Percentiles rank a stretch among this genome's conserved stretches.
Conservation (phyloP, 2,113 vertebrate genomes). For the Cyanocitta stelleri region DNA sequence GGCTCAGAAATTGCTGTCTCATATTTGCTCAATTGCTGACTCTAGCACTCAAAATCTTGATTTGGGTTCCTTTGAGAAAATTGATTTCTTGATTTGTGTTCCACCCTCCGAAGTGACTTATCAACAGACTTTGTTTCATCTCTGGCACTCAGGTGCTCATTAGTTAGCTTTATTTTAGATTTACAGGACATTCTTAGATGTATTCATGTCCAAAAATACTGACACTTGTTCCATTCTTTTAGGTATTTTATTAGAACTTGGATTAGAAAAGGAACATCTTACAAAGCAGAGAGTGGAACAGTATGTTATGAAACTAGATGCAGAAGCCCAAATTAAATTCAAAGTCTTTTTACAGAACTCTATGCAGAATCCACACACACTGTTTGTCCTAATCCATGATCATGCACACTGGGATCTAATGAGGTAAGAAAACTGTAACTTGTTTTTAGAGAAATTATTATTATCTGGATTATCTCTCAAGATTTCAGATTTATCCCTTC, state of each 20-base stretch:
- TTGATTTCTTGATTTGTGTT: constrained; percentile 85
- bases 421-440: constrained; percentile 72
- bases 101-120: constrained; percentile 95
- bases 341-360: constrained; percentile 86
- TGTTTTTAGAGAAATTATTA: not conserved
- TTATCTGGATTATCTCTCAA: not conserved
- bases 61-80: constrained; percentile 88
- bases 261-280: constrained; percentile 81
- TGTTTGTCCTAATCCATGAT: constrained; percentile 95
- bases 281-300: constrained; percentile 82
- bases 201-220: not conserved
- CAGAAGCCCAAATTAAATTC: constrained; percentile 81
- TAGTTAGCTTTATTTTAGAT: not conserved
- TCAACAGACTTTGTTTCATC: constrained; percentile 89
- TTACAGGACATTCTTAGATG: not conserved
- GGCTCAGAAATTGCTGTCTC: constrained; percentile 94
- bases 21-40: constrained; percentile 95
- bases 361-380: constrained; percentile 86
- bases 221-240: not conserved
- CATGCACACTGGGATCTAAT: constrained; percentile 93
- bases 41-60: constrained; percentile 96
- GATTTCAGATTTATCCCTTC: not conserved
- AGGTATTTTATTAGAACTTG: constrained; percentile 91
- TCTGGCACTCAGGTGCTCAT: constrained; percentile 88
- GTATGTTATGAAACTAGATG: constrained; percentile 88